Evolutionary conservation across 2,113 vertebrate species (phyloP).

Genomic region (Excalfactoria chinensis): DNA sequence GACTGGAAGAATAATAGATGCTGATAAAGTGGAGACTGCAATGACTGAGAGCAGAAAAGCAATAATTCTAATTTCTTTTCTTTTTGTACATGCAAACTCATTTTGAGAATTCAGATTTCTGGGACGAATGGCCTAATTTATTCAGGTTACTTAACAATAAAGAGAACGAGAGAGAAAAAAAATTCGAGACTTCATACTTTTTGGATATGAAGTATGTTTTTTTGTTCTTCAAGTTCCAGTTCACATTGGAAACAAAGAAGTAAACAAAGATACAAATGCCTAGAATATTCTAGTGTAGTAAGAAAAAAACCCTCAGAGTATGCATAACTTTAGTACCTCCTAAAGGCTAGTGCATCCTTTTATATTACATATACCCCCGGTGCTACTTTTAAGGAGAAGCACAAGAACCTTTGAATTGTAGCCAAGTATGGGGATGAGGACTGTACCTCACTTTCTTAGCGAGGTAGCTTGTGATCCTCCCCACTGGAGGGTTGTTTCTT

Average conservation of each 20-base stretch:
- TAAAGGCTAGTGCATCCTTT: background rate
- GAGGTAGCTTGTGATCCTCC: background rate
- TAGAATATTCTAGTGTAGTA: background rate
- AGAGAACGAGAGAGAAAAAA: background rate
- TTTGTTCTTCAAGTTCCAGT: background rate
- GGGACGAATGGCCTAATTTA: background rate
- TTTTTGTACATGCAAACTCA: background rate
- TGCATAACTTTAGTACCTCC: background rate
- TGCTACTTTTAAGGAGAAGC: background rate
- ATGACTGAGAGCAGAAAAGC: background rate
- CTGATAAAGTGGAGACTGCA: background rate
- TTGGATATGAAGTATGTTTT: background rate
- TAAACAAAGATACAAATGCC: background rate
- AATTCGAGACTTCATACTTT: background rate
- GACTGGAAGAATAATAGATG: background rate
- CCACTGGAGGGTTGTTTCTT: background rate
- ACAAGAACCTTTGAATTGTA: background rate
- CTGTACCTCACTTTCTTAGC: background rate
- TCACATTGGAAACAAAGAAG: background rate
- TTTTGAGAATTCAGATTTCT: slow-evolving; percentile 6
- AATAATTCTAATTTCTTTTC: background rate
- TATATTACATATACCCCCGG: background rate
- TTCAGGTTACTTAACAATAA: background rate
- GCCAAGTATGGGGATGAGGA: fast-evolving
- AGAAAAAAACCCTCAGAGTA: background rate